Percentiles rank a stretch among this genome's conserved stretches.
These are phyloP conservation scores for Drosophila ustulata DNA, from an alignment of 2,888 invertebrate genomes.

Conservation along the genomic window DNA sequence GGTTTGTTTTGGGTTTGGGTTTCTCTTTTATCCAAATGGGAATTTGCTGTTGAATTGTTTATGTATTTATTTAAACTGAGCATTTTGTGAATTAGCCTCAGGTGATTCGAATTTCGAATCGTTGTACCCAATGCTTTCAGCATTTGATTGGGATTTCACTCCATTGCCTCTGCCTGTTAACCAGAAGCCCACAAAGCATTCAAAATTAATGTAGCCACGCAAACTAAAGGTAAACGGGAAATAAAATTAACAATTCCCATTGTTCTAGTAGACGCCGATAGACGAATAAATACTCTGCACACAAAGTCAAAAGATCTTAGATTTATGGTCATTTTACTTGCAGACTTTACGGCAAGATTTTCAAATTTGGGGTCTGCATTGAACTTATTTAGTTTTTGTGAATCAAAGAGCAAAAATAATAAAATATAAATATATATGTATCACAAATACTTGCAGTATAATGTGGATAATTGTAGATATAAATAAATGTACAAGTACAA, in stretches of 20 bases:
- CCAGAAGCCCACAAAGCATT: conserved; percentile 24
- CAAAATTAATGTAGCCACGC: conserved; percentile 25
- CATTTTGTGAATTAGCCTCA: conserved; percentile 67
- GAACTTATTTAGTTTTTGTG: no score
- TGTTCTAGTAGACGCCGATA: neutral
- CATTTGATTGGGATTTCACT: conserved; percentile 33
- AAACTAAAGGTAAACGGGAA: conserved; percentile 17
- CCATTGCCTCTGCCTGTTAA: conserved; percentile 13
- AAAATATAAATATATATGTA: no score
- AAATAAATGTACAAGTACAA: no score
- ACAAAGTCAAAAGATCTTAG: neutral
- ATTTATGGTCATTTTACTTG: neutral
- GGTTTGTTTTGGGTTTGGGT: neutral
- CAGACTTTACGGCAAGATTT: neutral
- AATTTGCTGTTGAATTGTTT: conserved; percentile 50
- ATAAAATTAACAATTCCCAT: neutral
- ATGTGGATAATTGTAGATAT: no score
- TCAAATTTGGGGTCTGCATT: neutral
- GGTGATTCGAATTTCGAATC: conserved; percentile 57
- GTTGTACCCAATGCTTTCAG: conserved; percentile 26
- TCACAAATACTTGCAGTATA: no score
- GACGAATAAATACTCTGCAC: neutral
- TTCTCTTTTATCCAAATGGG: conserved; percentile 45
- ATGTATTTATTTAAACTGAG: conserved; percentile 67
- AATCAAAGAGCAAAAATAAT: no score